Conservation (phyloP, 2,888 invertebrate genomes). For the Cryptus armator region DNA sequence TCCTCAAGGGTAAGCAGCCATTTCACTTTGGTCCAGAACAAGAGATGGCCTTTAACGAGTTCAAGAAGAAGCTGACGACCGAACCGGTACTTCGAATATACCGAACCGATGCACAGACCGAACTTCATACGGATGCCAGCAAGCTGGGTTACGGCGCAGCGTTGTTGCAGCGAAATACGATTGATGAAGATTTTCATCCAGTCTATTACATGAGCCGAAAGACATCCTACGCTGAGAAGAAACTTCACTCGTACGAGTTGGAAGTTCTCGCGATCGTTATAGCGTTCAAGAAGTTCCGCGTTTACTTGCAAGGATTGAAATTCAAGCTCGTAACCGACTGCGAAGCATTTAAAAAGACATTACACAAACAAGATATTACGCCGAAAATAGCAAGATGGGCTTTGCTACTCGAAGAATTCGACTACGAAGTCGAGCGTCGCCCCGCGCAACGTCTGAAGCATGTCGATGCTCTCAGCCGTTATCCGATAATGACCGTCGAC, state of each 20-base stretch:
- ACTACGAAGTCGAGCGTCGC: slow-evolving; percentile 71
- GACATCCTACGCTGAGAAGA: slow-evolving; percentile 30
- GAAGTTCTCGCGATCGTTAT: slow-evolving; percentile 18
- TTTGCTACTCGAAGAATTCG: slow-evolving; percentile 68
- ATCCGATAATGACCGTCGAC: slow-evolving; percentile 60
- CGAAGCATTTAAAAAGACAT: slow-evolving; percentile 60
- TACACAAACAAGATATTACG: slow-evolving; percentile 67
- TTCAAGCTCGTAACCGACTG: slow-evolving; percentile 70
- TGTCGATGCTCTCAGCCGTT: slow-evolving; percentile 72
- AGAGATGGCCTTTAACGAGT: slow-evolving; percentile 10
- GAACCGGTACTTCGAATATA: slow-evolving; percentile 52
- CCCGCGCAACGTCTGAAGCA: slow-evolving; percentile 71
- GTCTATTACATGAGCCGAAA: slow-evolving; percentile 10
- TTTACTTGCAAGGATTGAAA: slow-evolving; percentile 14
- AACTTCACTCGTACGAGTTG: slow-evolving; percentile 39
- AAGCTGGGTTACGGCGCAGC: slow-evolving; percentile 56
- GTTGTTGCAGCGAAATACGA: slow-evolving; percentile 45
- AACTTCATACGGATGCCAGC: slow-evolving; percentile 66
- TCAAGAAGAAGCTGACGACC: slow-evolving; percentile 9
- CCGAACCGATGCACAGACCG: slow-evolving; percentile 25
- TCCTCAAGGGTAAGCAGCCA: not conserved
- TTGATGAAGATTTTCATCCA: slow-evolving; percentile 16
- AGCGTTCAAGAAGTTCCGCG: slow-evolving; percentile 36
- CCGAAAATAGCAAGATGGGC: slow-evolving; percentile 71
- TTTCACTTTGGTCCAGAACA: slow-evolving; percentile 35